Conservation (phyloP, 1,140 invertebrate genomes). For the Euglossa dilemma region DNA sequence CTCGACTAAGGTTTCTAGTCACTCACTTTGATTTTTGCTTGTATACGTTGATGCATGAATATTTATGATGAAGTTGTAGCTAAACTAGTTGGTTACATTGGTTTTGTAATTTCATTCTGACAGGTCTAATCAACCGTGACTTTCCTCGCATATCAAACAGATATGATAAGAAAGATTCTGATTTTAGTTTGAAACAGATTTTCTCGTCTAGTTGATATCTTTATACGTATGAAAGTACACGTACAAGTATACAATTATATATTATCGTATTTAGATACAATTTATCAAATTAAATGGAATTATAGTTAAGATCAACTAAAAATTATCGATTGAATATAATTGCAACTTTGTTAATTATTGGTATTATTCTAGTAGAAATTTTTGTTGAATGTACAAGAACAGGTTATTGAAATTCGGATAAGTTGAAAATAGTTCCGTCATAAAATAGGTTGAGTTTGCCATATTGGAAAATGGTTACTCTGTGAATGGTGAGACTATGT, state of each 20-base stretch:
- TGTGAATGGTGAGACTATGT: conserved; percentile 5
- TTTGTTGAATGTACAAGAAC: neutral
- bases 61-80: neutral
- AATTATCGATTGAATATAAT: neutral
- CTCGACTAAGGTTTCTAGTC: neutral
- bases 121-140: no score
- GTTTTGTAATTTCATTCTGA: no score
- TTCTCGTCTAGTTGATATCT: neutral
- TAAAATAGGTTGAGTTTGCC: conserved; percentile 15
- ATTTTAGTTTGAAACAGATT: no score
- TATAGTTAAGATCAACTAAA: neutral
- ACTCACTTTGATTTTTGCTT: no score
- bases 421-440: neutral
- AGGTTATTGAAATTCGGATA: neutral
- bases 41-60: neutral
- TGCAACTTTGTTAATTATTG: neutral
- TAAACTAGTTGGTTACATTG: neutral
- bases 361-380: neutral
- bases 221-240: neutral
- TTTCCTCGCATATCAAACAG: no score
- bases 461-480: neutral
- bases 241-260: neutral
- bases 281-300: neutral
- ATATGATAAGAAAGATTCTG: no score
- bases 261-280: neutral